These are phyloP conservation scores for Unio pictorum DNA, from an alignment of 2,888 invertebrate species.

Conservation along the genomic window DNA sequence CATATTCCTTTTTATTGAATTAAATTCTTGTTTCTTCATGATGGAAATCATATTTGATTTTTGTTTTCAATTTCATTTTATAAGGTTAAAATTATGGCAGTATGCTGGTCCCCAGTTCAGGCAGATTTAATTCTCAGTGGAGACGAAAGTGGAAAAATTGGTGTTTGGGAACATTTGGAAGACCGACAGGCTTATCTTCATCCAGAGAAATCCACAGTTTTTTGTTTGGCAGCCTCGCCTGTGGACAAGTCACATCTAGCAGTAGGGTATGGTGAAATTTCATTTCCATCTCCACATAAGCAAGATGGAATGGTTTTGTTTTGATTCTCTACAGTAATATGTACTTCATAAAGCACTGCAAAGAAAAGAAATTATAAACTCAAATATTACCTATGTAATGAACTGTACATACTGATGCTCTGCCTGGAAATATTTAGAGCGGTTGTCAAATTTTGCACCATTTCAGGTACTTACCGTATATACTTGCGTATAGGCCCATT, in stretches of 20 bases:
- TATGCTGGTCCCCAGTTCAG: conserved; percentile 60
- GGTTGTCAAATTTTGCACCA: neutral
- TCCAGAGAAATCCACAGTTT: conserved; percentile 69
- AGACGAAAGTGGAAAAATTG: conserved; percentile 73
- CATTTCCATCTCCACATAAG: neutral
- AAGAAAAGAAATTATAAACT: neutral
- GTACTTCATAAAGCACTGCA: no score
- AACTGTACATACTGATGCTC: neutral
- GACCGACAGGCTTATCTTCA: conserved; percentile 71
- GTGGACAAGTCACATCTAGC: conserved; percentile 76
- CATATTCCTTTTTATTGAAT: no score
- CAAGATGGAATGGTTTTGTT: neutral
- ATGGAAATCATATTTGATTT: neutral
- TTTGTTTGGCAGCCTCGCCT: conserved; percentile 77
- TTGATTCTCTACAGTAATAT: no score
- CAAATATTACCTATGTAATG: neutral
- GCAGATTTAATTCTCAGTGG: conserved; percentile 71
- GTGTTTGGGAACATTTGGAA: conserved; percentile 73
- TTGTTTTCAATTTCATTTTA: conserved; percentile 10
- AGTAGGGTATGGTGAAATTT: conserved; percentile 73
- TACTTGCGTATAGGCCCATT: no score
- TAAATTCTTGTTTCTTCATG: no score
- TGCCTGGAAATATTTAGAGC: neutral
- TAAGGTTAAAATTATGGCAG: conserved; percentile 56
- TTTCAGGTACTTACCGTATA: no score